Evolutionary conservation across 2,113 vertebrate species (phyloP).

Genomic region (Trematocara unimaculatum): DNA sequence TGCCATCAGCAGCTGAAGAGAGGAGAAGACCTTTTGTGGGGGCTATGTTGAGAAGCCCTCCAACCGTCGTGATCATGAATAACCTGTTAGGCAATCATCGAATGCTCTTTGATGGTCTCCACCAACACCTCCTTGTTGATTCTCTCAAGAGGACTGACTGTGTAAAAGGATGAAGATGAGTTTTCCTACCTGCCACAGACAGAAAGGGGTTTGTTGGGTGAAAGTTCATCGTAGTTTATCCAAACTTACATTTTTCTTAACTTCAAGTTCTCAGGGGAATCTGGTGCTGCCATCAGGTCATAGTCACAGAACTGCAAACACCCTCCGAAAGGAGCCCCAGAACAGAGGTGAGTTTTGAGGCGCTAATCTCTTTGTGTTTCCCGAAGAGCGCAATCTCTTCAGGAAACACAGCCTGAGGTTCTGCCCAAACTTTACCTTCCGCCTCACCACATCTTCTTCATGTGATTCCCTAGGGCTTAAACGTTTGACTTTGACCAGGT

Average conservation of each 20-base stretch:
- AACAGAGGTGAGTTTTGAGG: not conserved
- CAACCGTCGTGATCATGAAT: not conserved
- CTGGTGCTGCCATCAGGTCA: not conserved
- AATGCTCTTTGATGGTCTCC: not conserved
- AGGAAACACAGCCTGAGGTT: not conserved
- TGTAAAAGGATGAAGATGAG: not conserved
- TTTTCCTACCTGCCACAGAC: not conserved
- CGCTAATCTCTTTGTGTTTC: not conserved
- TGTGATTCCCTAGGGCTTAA: too few relatives aligned
- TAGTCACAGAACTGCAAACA: not conserved
- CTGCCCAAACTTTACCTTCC: not conserved
- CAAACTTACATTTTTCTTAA: not conserved
- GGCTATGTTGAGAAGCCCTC: not conserved
- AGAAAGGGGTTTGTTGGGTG: not conserved
- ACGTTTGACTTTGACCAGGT: not conserved
- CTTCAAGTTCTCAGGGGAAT: not conserved
- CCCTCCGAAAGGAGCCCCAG: not conserved
- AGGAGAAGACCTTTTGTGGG: not conserved
- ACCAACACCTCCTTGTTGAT: not conserved
- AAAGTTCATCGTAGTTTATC: not conserved
- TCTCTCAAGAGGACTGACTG: not conserved
- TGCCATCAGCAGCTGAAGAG: not conserved
- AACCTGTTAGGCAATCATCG: not conserved
- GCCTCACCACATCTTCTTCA: not conserved
- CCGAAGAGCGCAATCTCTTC: not conserved